Conservation (phyloP, 2,888 invertebrate genomes). For the Caradrina clavipalpis region DNA sequence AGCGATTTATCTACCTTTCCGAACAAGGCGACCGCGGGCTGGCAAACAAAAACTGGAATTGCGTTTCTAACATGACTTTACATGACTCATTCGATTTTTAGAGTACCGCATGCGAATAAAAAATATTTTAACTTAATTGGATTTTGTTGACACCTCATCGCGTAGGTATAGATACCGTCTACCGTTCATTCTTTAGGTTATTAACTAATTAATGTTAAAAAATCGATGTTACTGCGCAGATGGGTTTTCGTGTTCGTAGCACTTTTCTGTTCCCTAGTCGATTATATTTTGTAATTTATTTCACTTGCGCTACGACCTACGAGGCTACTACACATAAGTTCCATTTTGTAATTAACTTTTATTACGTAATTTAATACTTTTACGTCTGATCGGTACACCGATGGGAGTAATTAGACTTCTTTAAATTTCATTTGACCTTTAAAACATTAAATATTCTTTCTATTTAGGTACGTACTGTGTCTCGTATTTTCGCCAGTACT, state of each 20-base stretch:
- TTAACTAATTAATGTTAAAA: conserved; percentile 34
- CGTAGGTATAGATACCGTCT: neutral
- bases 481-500: conserved; percentile 45
- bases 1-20: conserved; percentile 35
- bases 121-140: conserved; percentile 17
- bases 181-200: neutral
- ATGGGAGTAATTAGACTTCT: conserved; percentile 43
- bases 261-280: conserved; percentile 51
- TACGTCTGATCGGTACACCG: conserved; percentile 50
- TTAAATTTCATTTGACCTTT: conserved; percentile 33
- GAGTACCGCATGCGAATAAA: conserved; percentile 27
- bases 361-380: conserved; percentile 45
- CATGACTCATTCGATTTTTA: conserved; percentile 56
- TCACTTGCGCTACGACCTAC: conserved; percentile 28
- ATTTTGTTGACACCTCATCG: conserved; percentile 10
- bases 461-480: conserved; percentile 1
- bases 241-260: conserved; percentile 31
- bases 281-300: conserved; percentile 52
- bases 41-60: conserved; percentile 47
- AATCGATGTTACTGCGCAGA: conserved; percentile 23
- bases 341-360: conserved; percentile 60
- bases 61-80: conserved; percentile 21
- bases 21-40: conserved; percentile 25
- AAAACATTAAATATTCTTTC: neutral
- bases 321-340: conserved; percentile 36